phyloP scores from a whole-genome alignment of 2,888 invertebrate genomes.

The Prenolepis imparis region DNA sequence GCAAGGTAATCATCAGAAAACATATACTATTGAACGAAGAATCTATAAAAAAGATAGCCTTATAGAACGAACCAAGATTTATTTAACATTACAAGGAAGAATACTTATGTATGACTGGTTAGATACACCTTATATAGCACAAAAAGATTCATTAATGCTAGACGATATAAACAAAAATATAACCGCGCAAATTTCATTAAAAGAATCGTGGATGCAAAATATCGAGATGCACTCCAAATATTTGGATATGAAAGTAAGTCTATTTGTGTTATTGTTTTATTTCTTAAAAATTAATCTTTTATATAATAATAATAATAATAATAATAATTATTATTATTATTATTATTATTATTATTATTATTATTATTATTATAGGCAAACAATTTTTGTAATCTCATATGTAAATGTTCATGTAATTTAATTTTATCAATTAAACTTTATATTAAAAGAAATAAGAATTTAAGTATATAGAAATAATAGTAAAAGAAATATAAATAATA shows the following conservation, averaged over 20 bases:
- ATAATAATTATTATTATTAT: no score
- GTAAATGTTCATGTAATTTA: no score
- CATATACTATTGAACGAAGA: not conserved
- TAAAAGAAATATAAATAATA: no score
- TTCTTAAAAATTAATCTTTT: no score
- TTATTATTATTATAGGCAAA: no score
- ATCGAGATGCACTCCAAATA: conserved; percentile 89
- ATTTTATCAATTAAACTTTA: no score
- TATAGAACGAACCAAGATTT: not conserved
- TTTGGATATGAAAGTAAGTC: conserved; percentile 88
- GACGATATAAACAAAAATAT: conserved; percentile 73
- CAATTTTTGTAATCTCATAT: no score
- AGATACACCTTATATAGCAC: conserved; percentile 82
- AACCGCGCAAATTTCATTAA: conserved; percentile 82
- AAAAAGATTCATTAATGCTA: conserved; percentile 88
- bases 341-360: no score
- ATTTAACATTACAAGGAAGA: not conserved
- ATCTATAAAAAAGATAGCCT: not conserved
- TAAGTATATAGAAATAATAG: no score
- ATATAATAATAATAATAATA: no score
- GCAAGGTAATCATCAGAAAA: not conserved
- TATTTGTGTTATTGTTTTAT: not conserved
- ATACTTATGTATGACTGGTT: not conserved
- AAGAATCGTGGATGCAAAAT: conserved; percentile 88
- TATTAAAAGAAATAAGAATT: no score